phyloP scores from a whole-genome alignment of 1,140 invertebrate genomes.

The Physella acuta region DNA sequence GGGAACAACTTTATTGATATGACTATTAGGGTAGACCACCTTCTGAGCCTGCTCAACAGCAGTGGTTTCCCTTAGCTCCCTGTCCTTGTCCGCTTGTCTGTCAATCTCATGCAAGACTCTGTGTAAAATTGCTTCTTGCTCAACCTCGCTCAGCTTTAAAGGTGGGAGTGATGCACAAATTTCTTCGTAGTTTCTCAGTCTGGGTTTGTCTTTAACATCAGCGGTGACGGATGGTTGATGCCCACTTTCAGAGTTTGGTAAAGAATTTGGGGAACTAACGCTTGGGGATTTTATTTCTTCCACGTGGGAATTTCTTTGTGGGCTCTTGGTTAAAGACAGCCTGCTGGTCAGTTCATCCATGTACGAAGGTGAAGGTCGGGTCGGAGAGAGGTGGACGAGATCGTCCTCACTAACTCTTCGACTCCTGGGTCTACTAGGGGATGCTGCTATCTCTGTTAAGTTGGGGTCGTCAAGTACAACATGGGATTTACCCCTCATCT shows the following conservation, averaged over 20 bases:
- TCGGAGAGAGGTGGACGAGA: background rate
- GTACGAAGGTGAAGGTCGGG: background rate
- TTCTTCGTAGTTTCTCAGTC: constrained; percentile 1
- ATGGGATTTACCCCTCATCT: background rate
- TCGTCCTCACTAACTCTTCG: constrained; percentile 14
- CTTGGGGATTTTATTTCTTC: too few relatives aligned
- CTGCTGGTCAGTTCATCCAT: too few relatives aligned
- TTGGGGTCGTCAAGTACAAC: background rate
- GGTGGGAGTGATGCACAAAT: constrained; percentile 6
- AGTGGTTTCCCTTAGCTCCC: background rate
- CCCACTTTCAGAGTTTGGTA: too few relatives aligned
- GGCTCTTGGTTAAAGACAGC: too few relatives aligned
- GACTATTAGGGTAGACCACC: too few relatives aligned
- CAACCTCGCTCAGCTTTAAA: background rate
- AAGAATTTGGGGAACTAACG: too few relatives aligned
- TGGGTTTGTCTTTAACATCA: too few relatives aligned
- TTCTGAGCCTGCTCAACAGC: too few relatives aligned
- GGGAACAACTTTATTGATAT: background rate
- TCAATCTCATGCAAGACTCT: constrained; percentile 15
- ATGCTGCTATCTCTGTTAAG: background rate
- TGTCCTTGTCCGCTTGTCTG: background rate
- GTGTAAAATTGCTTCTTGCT: constrained; percentile 15
- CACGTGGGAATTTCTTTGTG: too few relatives aligned
- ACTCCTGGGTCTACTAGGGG: constrained; percentile 9
- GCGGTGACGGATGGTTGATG: too few relatives aligned